These are phyloP conservation scores for Tokudaia muenninki DNA, from an alignment of 2,797 vertebrate genomes.

Conservation along the genomic window DNA sequence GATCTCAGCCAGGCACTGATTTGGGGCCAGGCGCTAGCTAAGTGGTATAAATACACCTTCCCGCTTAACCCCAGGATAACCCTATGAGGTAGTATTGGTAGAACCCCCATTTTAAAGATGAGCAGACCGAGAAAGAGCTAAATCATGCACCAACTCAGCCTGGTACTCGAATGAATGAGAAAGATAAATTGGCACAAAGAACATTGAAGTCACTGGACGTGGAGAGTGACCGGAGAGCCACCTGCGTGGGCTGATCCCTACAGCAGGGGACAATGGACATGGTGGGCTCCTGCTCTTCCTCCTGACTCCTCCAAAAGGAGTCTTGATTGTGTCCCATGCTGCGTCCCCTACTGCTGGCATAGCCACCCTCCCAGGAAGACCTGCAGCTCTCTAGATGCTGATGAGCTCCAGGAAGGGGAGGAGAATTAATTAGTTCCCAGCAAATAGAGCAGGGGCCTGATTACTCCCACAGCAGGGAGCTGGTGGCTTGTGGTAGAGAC, in stretches of 20 bases:
- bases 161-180: neutral
- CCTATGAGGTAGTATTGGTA: neutral
- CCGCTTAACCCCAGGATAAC: neutral
- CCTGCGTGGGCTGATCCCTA: neutral
- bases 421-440: conserved; percentile 84
- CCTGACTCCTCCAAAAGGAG: neutral
- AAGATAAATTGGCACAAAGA: neutral
- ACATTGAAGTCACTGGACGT: neutral
- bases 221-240: neutral
- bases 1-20: neutral
- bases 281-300: neutral
- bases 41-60: neutral
- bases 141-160: too few species aligned
- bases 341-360: neutral
- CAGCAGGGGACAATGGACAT: neutral
- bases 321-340: neutral
- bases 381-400: conserved; percentile 71
- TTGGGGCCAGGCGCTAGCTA: neutral
- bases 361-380: conserved; percentile 24
- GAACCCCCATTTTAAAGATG: neutral
- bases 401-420: conserved; percentile 81
- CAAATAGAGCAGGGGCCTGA: conserved; percentile 83
- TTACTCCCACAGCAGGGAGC: conserved; percentile 74
- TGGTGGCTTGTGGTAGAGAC: conserved; percentile 75
- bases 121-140: neutral